Evolutionary conservation across 2,797 vertebrate genomes (phyloP).

Genomic region (Pipistrellus pygmaeus): DNA sequence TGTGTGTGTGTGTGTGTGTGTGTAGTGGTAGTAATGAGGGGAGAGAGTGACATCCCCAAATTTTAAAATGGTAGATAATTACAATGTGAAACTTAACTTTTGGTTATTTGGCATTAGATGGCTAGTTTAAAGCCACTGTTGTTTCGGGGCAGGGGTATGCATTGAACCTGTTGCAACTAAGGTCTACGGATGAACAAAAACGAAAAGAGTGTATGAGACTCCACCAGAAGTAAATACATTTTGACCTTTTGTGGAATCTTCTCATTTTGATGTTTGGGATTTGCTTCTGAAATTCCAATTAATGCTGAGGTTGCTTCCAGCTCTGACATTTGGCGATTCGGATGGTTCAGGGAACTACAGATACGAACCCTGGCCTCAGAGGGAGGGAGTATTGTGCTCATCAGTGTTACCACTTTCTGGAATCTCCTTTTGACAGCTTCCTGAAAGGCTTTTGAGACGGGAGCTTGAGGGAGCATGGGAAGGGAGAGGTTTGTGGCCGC

Average conservation of each 20-base stretch:
- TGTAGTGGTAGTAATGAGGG: background rate
- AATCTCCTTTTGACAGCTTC: conserved; percentile 70
- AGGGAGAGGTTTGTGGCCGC: background rate
- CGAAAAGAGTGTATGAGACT: background rate
- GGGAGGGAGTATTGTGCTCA: background rate
- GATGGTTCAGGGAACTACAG: conserved; percentile 57
- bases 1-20: background rate
- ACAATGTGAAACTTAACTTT: conserved; percentile 34
- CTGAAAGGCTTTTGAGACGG: conserved; percentile 21
- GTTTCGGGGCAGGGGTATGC: background rate
- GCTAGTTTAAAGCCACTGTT: conserved; percentile 28
- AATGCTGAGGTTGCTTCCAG: conserved; percentile 18
- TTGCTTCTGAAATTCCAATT: background rate
- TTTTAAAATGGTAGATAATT: conserved; percentile 49
- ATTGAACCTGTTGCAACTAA: conserved; percentile 34
- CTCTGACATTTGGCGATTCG: conserved; percentile 34
- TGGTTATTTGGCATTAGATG: background rate
- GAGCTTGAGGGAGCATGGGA: background rate
- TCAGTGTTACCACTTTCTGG: conserved; percentile 52
- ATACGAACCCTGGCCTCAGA: conserved; percentile 27
- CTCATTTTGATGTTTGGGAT: background rate
- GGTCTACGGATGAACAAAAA: background rate
- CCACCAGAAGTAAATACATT: conserved; percentile 16
- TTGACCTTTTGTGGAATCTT: conserved; percentile 63
- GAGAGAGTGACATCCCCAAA: conserved; percentile 3